Conservation (phyloP, 2,113 vertebrate species). For the Neopipo cinnamomea region DNA sequence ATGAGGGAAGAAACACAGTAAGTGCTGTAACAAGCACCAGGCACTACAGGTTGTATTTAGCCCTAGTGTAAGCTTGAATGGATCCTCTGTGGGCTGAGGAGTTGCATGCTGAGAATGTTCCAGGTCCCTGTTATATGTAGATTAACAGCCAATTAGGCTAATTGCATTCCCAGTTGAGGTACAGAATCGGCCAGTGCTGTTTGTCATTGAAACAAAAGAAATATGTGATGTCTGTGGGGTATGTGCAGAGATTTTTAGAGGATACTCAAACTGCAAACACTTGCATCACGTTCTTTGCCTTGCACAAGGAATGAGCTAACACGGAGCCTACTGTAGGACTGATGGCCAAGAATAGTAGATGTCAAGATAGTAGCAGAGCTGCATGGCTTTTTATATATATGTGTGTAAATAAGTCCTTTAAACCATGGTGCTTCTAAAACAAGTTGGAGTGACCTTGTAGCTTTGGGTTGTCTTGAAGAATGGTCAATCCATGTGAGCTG, state of each 20-base stretch:
- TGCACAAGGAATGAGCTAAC: not conserved
- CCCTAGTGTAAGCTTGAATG: not conserved
- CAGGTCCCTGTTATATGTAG: not conserved
- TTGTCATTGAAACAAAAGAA: not conserved
- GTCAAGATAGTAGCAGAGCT: not conserved
- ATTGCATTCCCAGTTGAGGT: not conserved
- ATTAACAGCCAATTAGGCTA: not conserved
- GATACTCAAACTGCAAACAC: not conserved
- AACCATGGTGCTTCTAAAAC: not conserved
- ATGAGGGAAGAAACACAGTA: not conserved
- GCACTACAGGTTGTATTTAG: not conserved
- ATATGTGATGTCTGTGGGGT: not conserved
- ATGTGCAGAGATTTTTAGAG: not conserved
- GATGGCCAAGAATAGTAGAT: not conserved
- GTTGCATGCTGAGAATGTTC: not conserved
- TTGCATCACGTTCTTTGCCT: not conserved
- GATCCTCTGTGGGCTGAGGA: not conserved
- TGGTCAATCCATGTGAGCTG: not conserved
- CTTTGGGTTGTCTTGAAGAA: not conserved
- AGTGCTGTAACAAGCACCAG: not conserved
- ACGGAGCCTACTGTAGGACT: not conserved
- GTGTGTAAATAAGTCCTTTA: not conserved
- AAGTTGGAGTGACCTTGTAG: not conserved
- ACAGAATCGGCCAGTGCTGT: not conserved
- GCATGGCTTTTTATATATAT: not conserved